Percentiles rank a stretch among this genome's conserved stretches.
Conservation (phyloP, 2,113 vertebrate species). For the Leptobrachium leishanense region DNA sequence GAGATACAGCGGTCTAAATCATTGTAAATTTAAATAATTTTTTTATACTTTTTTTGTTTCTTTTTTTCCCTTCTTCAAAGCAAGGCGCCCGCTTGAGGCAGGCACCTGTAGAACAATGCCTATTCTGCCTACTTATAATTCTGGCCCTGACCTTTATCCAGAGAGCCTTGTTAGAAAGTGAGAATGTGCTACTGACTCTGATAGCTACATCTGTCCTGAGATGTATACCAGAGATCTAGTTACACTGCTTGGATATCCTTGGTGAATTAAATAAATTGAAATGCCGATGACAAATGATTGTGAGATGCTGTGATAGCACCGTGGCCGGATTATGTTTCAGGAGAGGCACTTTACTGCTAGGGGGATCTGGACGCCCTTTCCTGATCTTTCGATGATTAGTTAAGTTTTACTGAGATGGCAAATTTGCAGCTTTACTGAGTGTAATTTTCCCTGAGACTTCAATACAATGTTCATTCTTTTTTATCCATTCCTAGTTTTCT, state of each 20-base stretch:
- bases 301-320: slow-evolving; percentile 59
- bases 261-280: slow-evolving; percentile 68
- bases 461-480: background rate
- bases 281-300: slow-evolving; percentile 64
- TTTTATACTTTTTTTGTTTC: no score
- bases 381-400: slow-evolving; percentile 57
- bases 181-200: background rate
- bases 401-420: slow-evolving; percentile 53
- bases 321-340: slow-evolving; percentile 63
- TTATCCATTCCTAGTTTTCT: no score
- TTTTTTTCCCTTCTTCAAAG: no score
- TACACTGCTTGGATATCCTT: slow-evolving; percentile 61
- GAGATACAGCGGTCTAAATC: no score
- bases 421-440: slow-evolving; percentile 8
- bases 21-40: no score
- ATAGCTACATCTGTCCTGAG: background rate
- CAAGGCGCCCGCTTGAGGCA: no score
- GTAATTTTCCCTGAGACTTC: background rate
- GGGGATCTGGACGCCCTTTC: slow-evolving; percentile 55
- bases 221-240: slow-evolving; percentile 53
- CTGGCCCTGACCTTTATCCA: no score
- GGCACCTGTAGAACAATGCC: no score
- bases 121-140: no score
- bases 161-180: background rate
- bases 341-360: slow-evolving; percentile 57